A percentile compares a stretch with the other conserved stretches of the same genome.
phyloP scores from a whole-genome alignment of 2,888 invertebrate species.

The Synergus gifuensis region DNA sequence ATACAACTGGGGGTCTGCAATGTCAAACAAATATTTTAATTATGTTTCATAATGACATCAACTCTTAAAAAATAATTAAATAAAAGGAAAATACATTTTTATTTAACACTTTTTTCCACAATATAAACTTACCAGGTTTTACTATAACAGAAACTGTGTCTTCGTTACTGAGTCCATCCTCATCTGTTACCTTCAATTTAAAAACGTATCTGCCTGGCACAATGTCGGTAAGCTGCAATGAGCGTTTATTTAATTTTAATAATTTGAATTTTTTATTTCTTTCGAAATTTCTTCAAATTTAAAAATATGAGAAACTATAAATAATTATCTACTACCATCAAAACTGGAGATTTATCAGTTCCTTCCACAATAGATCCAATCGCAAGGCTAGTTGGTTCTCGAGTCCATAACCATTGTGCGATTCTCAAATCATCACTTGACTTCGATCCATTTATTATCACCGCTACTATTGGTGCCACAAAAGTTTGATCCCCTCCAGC shows the following conservation, averaged over 20 bases:
- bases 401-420: constrained; percentile 90
- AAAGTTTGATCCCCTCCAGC: constrained; percentile 92
- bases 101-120: not conserved
- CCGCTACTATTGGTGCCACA: constrained; percentile 86
- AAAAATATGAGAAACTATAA: not conserved
- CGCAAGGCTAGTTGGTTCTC: constrained; percentile 88
- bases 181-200: constrained; percentile 92
- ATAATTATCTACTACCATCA: constrained; percentile 80
- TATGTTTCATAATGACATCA: not conserved
- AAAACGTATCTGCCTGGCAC: constrained; percentile 94
- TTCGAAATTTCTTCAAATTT: not conserved
- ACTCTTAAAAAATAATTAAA: not conserved
- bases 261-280: constrained; percentile 15
- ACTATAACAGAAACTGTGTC: constrained; percentile 92
- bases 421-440: constrained; percentile 94
- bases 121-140: constrained; percentile 80
- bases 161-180: constrained; percentile 89
- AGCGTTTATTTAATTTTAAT: constrained; percentile 30
- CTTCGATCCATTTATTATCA: constrained; percentile 90
- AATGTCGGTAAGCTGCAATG: constrained; percentile 86
- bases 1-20: constrained; percentile 84
- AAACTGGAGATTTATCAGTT: constrained; percentile 87
- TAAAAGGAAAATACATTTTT: too few relatives aligned
- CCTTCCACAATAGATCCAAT: constrained; percentile 89
- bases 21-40: not conserved